Conservation (phyloP, 2,113 vertebrate species). For the Phoenicopterus ruber region DNA sequence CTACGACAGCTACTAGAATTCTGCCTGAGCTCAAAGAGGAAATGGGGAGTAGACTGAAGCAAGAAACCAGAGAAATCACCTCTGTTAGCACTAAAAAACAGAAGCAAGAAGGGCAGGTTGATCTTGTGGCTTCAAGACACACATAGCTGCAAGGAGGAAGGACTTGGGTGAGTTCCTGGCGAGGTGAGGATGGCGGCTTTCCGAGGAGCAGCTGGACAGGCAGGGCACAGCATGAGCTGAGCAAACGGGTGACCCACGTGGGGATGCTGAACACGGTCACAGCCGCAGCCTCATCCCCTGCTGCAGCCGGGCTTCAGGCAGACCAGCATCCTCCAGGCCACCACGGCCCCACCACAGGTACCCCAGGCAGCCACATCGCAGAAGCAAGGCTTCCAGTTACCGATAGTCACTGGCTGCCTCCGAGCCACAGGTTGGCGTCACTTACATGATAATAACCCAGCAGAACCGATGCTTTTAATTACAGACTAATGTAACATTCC, state of each 20-base stretch:
- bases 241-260: neutral
- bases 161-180: neutral
- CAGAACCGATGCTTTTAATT: neutral
- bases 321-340: neutral
- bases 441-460: neutral
- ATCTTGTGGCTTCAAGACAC: neutral
- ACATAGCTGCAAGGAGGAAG: neutral
- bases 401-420: neutral
- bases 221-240: neutral
- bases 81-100: neutral
- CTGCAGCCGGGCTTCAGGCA: neutral
- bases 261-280: neutral
- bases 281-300: fast-evolving
- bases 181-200: fast-evolving
- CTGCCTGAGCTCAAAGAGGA: neutral
- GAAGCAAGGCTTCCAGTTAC: neutral
- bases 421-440: neutral
- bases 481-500: neutral
- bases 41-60: neutral
- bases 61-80: neutral
- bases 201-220: neutral
- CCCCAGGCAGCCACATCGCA: neutral
- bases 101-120: neutral
- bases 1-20: neutral
- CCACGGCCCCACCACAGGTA: neutral